Evolutionary conservation across 2,888 invertebrate genomes (phyloP), one percentile per base, ranked within the genome.

Genomic region (Cosmia trapezina): DNA sequence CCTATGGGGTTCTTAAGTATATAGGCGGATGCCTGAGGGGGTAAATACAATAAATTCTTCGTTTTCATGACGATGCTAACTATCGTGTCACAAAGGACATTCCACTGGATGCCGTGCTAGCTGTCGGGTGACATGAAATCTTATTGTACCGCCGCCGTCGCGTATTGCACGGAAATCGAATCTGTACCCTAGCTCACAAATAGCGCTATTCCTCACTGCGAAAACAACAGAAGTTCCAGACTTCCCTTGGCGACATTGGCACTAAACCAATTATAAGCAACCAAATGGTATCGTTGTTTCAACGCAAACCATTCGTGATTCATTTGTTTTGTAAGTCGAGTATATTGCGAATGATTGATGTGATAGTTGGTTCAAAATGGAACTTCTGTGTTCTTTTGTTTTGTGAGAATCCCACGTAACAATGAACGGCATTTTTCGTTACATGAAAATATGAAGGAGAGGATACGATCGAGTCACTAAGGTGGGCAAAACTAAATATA

Each of bases 141-240:
- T 77, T 54, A 65, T 70, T 79, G 66, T 73, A 41, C 19, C 49
- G n/a, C 28, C 19, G 22, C 45, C 33, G 22, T 41, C 4, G 6
- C 47, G 49, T 61, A 41, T 61, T 61, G 72, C 63, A 47, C 73
- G 80, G 77, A 85, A 76, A 85, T 85, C 43, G 73, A 85, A 80
- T 82, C 69, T 70, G 62, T 61, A 33, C 33, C 28, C 37, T 28
- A 47, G 65, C 47, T 60, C 59, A 59, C 60, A 49, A 60, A 28
- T 33, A 60, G 28, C 33, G 51, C 28, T 57, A 28, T 45, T 3
- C 9, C 45, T 19, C 17, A 19, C 9, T 1, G 9, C 8, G 19
- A 57, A 41, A 19, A 2, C 5, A 0, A 19, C 28, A 49, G n/a
- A 54, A 59, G 3, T 17, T 5, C 11, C n/a, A 63, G n/a, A 2